These are phyloP conservation scores for Parazoanthus atlanticus DNA, from an alignment of 92 coral and sea anemone genomes.

Conservation along the genomic window DNA sequence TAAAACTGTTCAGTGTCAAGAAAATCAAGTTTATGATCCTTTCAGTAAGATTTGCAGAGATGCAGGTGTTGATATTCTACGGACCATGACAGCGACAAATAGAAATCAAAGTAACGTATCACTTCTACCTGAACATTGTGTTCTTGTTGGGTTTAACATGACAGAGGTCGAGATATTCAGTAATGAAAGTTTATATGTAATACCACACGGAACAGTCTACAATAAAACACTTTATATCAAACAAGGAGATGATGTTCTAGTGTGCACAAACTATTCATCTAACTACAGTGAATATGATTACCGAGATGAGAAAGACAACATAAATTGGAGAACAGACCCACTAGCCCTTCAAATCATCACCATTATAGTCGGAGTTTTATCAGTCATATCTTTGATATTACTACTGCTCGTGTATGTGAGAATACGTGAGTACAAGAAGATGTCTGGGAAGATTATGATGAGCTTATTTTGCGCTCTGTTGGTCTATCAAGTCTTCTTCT, in stretches of 20 bases:
- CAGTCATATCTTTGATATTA: neutral
- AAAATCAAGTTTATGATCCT: conserved; percentile 18
- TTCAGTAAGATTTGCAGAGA: conserved; percentile 17
- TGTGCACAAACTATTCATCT: conserved; percentile 17
- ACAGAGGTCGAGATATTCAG: neutral
- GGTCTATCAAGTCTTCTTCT: conserved; percentile 16
- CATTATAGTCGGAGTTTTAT: neutral
- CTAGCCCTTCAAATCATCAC: neutral
- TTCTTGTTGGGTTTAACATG: neutral
- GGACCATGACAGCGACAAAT: neutral
- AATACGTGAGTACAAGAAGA: conserved; percentile 13
- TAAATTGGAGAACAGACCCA: neutral
- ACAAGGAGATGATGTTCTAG: neutral
- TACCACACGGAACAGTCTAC: conserved; percentile 3
- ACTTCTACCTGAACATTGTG: neutral
- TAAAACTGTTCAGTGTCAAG: conserved; percentile 9
- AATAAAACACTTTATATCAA: neutral
- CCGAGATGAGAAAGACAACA: neutral
- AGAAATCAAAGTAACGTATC: neutral
- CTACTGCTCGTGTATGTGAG: neutral
- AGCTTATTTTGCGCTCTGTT: conserved; percentile 12
- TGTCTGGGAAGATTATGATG: conserved; percentile 20
- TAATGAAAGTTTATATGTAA: conserved; percentile 15
- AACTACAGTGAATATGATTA: neutral
- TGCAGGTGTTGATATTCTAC: neutral